Evolutionary conservation across 2,888 invertebrate species (phyloP), one percentile per base, ranked within the genome.

Genomic region (Dioctria linearis): DNA sequence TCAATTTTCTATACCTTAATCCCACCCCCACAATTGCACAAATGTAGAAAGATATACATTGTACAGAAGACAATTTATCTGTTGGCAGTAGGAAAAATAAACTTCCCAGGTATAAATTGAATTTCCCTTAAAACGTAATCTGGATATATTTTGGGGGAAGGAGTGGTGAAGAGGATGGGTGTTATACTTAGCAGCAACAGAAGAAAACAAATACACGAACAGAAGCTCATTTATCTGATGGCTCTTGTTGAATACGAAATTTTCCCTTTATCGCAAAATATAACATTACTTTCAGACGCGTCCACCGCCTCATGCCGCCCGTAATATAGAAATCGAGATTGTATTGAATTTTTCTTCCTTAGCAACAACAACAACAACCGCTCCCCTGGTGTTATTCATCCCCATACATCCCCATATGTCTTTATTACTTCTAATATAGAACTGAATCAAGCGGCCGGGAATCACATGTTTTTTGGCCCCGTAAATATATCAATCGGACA

Each of bases 401-500:
- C 25, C 61, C 73, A 73, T 42, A 43, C 51, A 80, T 78, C 66
- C 81, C 82, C 81, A 82, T 82, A 82, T 82, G 82, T 82, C 82
- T 82, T 82, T 82, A 82, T 82, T 82, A 82, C 81, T 78, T 76
- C 80, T 82, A 82, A 80, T 82, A 80, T 73, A 81, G 80, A 80
- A 59, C 59, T 54, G 69, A 78, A 78, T 80, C 61, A 76, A 71
- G 49, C 25, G 40, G 13, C 69, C 76, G 65, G 71, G 78, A 75
- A 80, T 80, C 67, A 71, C 78, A 80, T 78, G 80, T 78, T 25
- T 25, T 25, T 75, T 46, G 57, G 66, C 66, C 69, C 63, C 66
- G 81, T 78, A 80, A 78, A 82, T 82, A 82, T 82, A 82, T 82
- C 82, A 82, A 82, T 82, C 81, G 81, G 82, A 82, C 82, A 82